phyloP scores from a whole-genome alignment of 1,140 invertebrate species.

The Aphis gossypii region DNA sequence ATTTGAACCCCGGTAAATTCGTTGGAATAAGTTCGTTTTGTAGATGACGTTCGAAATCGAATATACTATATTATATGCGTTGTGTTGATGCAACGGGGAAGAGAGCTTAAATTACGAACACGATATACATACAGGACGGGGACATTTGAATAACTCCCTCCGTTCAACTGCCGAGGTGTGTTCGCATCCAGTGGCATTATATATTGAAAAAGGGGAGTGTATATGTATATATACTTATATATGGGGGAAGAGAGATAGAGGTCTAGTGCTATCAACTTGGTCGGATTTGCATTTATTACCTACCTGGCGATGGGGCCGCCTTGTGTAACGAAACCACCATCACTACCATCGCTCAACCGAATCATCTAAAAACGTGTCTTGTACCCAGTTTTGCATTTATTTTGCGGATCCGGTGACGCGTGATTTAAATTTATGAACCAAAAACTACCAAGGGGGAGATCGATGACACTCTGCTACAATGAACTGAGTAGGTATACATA shows the following conservation, averaged over 20 bases:
- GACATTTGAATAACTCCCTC: conserved; percentile 56
- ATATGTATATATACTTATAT: neutral
- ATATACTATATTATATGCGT: neutral
- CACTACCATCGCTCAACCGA: conserved; percentile 21
- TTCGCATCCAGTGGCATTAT: conserved; percentile 42
- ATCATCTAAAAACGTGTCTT: conserved; percentile 52
- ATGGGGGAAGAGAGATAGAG: neutral
- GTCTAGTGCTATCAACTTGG: conserved; percentile 44
- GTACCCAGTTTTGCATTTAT: conserved; percentile 51
- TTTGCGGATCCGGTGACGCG: conserved; percentile 41
- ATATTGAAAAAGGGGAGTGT: conserved; percentile 54
- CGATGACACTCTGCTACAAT: conserved; percentile 48
- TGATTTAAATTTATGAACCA: conserved; percentile 53
- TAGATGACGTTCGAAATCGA: conserved; percentile 36
- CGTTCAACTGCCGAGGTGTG: conserved; percentile 12
- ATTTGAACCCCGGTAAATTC: neutral
- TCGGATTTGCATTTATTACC: conserved; percentile 56
- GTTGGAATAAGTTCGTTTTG: conserved; percentile 39
- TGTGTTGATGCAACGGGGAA: neutral
- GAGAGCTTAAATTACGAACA: conserved; percentile 52
- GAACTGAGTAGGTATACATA: conserved; percentile 23
- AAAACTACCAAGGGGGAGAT: conserved; percentile 35
- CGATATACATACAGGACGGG: neutral
- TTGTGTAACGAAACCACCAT: conserved; percentile 14
- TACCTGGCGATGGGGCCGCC: conserved; percentile 26